Conservation (phyloP, 2,113 vertebrate genomes). For the Cichladusa arquata region DNA sequence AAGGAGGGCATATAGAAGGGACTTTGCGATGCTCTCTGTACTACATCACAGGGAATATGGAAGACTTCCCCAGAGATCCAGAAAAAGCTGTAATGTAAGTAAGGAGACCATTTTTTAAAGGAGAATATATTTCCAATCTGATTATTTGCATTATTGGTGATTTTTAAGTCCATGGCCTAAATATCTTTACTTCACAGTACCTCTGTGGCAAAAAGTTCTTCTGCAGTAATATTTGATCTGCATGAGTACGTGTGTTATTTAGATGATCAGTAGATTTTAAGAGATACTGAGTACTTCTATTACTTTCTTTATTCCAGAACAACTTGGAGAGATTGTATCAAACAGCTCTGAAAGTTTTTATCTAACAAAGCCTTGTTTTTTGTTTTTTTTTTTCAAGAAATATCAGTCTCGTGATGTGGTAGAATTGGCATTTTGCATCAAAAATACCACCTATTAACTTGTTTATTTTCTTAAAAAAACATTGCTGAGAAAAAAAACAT, state of each 20-base stretch:
- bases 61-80: conserved; percentile 79
- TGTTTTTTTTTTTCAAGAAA: not conserved
- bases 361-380: not conserved
- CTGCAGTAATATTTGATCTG: not conserved
- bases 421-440: not conserved
- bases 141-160: not conserved
- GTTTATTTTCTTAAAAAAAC: not conserved
- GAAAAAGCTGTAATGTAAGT: conserved; percentile 87
- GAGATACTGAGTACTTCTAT: not conserved
- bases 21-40: conserved; percentile 81
- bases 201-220: not conserved
- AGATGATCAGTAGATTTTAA: not conserved
- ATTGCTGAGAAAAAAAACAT: not conserved
- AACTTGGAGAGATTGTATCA: not conserved
- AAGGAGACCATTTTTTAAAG: not conserved
- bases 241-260: not conserved
- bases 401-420: not conserved
- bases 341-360: not conserved
- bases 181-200: not conserved
- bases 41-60: conserved; percentile 85
- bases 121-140: not conserved
- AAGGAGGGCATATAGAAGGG: conserved; percentile 82
- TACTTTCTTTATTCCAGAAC: not conserved
- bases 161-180: not conserved
- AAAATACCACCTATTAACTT: not conserved